Evolutionary conservation across 2,888 invertebrate species (phyloP).

Genomic region (Mellilla xanthometata): DNA sequence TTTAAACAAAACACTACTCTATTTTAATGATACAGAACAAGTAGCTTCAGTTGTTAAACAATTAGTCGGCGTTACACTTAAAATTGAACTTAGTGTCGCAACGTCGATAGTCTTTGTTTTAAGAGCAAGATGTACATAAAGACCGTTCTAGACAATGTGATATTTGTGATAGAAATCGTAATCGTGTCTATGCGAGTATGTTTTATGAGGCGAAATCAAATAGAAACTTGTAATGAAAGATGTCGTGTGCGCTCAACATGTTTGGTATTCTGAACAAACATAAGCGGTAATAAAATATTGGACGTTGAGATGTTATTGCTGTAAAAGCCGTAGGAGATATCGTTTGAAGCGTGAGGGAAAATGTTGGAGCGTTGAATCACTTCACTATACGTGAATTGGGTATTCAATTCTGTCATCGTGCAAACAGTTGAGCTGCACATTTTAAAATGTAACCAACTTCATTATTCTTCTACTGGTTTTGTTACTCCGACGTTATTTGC

Average conservation of each 20-base stretch:
- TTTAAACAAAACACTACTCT: slow-evolving; percentile 47
- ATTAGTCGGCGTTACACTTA: slow-evolving; percentile 29
- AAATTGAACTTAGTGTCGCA: slow-evolving; percentile 37
- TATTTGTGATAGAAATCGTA: slow-evolving; percentile 79
- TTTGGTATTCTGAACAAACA: slow-evolving; percentile 74
- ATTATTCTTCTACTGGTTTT: too few relatives aligned
- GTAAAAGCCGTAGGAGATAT: slow-evolving; percentile 59
- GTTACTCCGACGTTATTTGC: too few relatives aligned
- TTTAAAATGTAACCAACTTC: too few relatives aligned
- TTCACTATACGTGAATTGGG: slow-evolving; percentile 25
- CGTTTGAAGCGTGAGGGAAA: slow-evolving; percentile 53
- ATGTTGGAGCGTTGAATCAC: slow-evolving; percentile 40
- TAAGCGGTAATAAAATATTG: slow-evolving; percentile 74
- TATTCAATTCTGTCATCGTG: slow-evolving; percentile 16
- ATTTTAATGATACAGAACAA: slow-evolving; percentile 42
- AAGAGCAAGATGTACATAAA: slow-evolving; percentile 25
- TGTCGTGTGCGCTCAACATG: slow-evolving; percentile 69
- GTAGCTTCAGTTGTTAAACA: slow-evolving; percentile 37
- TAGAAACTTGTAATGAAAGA: slow-evolving; percentile 81
- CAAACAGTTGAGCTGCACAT: not conserved
- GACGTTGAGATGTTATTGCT: slow-evolving; percentile 53
- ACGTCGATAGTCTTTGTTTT: slow-evolving; percentile 14
- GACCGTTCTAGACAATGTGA: slow-evolving; percentile 56
- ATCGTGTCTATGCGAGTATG: slow-evolving; percentile 68
- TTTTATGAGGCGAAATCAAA: slow-evolving; percentile 80